These are phyloP conservation scores for Ditula angustiorana DNA, from an alignment of 2,888 invertebrate species.

Conservation along the genomic window DNA sequence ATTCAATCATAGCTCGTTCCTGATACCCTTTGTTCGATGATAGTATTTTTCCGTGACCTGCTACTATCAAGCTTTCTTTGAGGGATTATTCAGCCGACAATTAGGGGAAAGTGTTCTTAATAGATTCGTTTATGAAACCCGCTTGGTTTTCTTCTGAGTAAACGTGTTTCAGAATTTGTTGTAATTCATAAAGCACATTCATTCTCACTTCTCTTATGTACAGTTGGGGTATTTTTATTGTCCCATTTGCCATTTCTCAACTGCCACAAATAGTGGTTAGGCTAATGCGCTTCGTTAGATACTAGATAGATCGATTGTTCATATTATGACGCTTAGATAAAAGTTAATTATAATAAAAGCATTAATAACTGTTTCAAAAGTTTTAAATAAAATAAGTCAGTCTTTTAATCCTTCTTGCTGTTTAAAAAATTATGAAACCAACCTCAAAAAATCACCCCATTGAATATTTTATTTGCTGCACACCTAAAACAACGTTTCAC, in stretches of 20 bases:
- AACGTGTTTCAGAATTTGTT: not conserved
- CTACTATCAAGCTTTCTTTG: slow-evolving; percentile 19
- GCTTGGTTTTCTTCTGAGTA: not conserved
- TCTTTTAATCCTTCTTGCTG: no score
- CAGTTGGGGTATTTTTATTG: no score
- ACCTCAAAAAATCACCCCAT: no score
- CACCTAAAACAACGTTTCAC: not conserved
- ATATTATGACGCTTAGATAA: no score
- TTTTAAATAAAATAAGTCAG: no score
- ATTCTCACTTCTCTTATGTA: not conserved
- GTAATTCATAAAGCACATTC: not conserved
- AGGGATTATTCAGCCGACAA: not conserved
- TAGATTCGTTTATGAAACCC: not conserved
- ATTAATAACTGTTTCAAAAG: no score
- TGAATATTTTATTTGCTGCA: not conserved
- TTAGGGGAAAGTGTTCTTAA: slow-evolving; percentile 6
- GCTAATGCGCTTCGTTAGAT: no score
- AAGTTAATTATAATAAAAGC: no score
- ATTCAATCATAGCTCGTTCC: slow-evolving; percentile 29
- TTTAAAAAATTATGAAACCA: no score
- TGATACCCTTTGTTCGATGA: slow-evolving; percentile 33
- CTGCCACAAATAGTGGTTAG: no score
- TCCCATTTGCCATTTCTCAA: no score
- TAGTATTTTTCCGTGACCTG: slow-evolving; percentile 29
- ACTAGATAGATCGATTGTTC: no score